A percentile compares a stretch with the other conserved stretches of the same genome.
Conservation (phyloP, 2,113 vertebrate genomes). For the Sus scrofa region DNA sequence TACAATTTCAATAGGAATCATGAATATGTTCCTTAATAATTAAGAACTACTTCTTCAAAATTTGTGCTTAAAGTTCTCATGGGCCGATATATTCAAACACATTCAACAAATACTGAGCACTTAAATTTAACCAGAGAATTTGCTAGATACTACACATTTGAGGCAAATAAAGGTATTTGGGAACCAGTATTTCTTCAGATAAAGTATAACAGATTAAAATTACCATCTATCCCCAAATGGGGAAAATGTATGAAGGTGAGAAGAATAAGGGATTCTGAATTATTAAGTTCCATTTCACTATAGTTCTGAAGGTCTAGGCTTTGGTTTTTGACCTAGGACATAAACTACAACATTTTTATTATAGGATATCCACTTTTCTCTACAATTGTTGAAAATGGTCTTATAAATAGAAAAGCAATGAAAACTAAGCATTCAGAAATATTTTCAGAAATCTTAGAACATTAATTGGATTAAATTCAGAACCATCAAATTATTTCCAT, state of each 20-base stretch:
- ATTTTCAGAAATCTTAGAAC: background rate
- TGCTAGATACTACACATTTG: background rate
- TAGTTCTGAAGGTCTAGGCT: background rate
- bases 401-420: background rate
- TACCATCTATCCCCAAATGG: background rate
- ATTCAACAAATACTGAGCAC: background rate
- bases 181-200: background rate
- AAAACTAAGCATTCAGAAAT: background rate
- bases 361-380: background rate
- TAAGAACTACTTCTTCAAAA: conserved; percentile 5
- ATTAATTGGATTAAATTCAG: conserved; percentile 66
- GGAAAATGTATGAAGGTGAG: background rate
- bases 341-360: background rate
- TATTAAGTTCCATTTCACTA: background rate
- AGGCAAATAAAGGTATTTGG: background rate
- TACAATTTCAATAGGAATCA: background rate
- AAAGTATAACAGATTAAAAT: background rate
- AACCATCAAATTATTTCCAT: conserved; percentile 43
- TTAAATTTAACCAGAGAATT: background rate
- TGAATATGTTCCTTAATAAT: background rate
- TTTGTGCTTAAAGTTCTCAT: background rate
- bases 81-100: background rate
- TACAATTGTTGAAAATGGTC: background rate
- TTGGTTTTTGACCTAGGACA: background rate
- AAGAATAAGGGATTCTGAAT: background rate